Percentiles rank a stretch among this genome's conserved stretches.
These are phyloP conservation scores for Harlomillsia oculata DNA, from an alignment of 1,140 invertebrate species.

Conservation along the genomic window DNA sequence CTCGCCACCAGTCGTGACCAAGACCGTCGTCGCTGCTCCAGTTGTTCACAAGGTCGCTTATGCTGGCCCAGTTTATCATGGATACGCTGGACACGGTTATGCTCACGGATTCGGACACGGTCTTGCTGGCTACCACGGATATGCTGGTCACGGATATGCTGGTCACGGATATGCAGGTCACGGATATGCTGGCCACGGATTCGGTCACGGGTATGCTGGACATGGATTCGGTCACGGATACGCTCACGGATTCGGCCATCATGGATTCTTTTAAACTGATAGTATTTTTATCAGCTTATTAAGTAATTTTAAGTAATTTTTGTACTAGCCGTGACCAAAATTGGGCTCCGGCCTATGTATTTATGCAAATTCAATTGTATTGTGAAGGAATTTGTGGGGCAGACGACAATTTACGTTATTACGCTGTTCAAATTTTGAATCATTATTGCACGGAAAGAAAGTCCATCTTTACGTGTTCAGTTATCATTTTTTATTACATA, in stretches of 20 bases:
- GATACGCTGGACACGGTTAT: not conserved
- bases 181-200: no score
- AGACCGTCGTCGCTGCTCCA: conserved; percentile 4
- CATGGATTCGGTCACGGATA: not conserved
- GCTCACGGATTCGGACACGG: not conserved
- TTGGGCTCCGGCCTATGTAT: not conserved
- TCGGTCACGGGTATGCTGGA: not conserved
- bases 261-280: conserved; percentile 10
- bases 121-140: no score
- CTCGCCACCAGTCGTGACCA: conserved; percentile 5
- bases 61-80: not conserved
- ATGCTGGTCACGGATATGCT: no score
- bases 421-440: no score
- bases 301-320: not conserved
- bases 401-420: no score
- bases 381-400: no score
- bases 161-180: not conserved
- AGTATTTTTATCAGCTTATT: not conserved
- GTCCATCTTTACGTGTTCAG: no score
- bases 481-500: no score
- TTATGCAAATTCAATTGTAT: no score
- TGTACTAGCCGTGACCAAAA: not conserved
- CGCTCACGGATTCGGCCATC: conserved; percentile 8
- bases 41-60: not conserved
- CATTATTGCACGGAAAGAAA: not conserved